These are phyloP conservation scores for Dexiosoma caninum DNA, from an alignment of 2,888 invertebrate species.

Conservation along the genomic window DNA sequence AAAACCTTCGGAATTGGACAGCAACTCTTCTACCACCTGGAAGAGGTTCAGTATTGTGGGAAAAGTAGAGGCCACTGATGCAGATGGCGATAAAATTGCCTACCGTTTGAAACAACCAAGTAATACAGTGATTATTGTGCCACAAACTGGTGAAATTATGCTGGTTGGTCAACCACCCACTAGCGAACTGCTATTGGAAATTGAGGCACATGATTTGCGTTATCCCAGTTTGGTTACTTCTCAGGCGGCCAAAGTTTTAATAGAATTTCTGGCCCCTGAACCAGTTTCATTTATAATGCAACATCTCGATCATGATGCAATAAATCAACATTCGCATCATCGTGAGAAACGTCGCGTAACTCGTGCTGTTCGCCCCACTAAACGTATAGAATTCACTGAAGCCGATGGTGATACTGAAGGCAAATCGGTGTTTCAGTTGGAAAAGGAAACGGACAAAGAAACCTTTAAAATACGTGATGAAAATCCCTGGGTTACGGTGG, in stretches of 20 bases:
- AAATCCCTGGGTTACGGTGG: slow-evolving; percentile 95
- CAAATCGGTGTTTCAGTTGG: slow-evolving; percentile 91
- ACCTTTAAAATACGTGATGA: slow-evolving; percentile 95
- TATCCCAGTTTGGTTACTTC: slow-evolving; percentile 85
- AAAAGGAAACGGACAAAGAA: slow-evolving; percentile 94
- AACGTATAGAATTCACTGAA: slow-evolving; percentile 93
- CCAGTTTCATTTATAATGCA: slow-evolving; percentile 82
- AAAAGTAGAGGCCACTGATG: slow-evolving; percentile 90
- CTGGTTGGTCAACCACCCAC: slow-evolving; percentile 86
- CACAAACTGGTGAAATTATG: slow-evolving; percentile 94
- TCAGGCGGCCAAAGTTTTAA: slow-evolving; percentile 85
- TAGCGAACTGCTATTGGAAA: slow-evolving; percentile 83
- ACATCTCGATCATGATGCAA: slow-evolving; percentile 78
- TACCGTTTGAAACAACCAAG: slow-evolving; percentile 90
- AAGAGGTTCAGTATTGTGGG: slow-evolving; percentile 90
- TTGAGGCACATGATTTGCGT: slow-evolving; percentile 90
- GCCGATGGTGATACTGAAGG: slow-evolving; percentile 93
- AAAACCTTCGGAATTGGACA: slow-evolving; percentile 79
- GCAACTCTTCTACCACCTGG: slow-evolving; percentile 83
- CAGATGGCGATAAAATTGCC: slow-evolving; percentile 94
- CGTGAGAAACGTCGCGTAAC: slow-evolving; percentile 89
- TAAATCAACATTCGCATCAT: slow-evolving; percentile 80
- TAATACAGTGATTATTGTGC: slow-evolving; percentile 91
- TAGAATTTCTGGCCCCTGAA: slow-evolving; percentile 83
- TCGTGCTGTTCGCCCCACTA: slow-evolving; percentile 94